phyloP scores from a whole-genome alignment of 2,113 vertebrate species.

The Furnarius figulus region DNA sequence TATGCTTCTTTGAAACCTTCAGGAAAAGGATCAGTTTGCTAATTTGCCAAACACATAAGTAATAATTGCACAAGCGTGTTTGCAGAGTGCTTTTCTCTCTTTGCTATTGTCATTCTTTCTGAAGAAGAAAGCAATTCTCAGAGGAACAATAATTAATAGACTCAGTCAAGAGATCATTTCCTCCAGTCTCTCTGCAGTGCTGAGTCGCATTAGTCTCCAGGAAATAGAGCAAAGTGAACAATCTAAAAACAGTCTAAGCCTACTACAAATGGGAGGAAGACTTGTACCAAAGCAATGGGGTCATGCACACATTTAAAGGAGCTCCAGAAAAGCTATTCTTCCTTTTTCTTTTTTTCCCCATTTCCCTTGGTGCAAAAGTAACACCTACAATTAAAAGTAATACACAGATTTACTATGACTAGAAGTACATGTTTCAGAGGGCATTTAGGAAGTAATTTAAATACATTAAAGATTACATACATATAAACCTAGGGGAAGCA shows the following conservation, averaged over 20 bases:
- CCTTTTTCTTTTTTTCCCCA: too few relatives aligned
- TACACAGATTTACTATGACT: not conserved
- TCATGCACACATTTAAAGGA: not conserved
- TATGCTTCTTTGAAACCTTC: not conserved
- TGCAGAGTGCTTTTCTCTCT: not conserved
- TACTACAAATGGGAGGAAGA: not conserved
- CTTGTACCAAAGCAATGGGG: not conserved
- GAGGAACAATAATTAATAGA: slow-evolving; percentile 50
- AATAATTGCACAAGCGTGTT: not conserved
- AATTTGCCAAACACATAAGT: not conserved
- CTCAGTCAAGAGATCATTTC: slow-evolving; percentile 47
- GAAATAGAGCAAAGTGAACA: slow-evolving; percentile 8
- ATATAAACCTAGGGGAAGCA: not conserved
- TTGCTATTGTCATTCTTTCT: not conserved
- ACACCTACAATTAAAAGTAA: not conserved
- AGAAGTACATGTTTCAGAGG: not conserved
- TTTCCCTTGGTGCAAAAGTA: not conserved
- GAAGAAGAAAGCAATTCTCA: not conserved
- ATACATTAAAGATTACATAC: not conserved
- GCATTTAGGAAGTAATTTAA: not conserved
- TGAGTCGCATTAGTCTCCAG: not conserved
- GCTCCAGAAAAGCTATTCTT: not conserved
- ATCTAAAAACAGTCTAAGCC: not conserved
- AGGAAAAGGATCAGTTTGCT: not conserved
- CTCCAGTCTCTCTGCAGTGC: not conserved